Evolutionary conservation across 2,888 invertebrate species (phyloP), one percentile per base, ranked within the genome.

Genomic region (Xestia rhomboidea): DNA sequence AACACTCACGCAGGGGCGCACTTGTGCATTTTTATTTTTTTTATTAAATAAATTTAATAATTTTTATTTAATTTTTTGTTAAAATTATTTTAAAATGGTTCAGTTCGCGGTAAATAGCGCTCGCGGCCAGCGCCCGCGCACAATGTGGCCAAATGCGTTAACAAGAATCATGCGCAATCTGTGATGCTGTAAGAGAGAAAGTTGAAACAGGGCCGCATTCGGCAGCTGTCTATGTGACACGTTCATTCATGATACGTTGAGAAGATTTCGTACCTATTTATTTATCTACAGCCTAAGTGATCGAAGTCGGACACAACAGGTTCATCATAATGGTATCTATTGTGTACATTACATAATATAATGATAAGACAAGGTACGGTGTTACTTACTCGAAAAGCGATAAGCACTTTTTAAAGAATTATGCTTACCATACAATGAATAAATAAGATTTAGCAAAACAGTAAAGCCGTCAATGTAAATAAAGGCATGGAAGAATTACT

Each of bases 111-210:
- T 83, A 87, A 89, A 91, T 90, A 79, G 88, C 89, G 89, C 86
- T 89, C 86, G 87, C 85, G 85, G 80, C 79, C 73, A 83, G 92
- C 92, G 93, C 91, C 87, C 81, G 93, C 93, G 93, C 92, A 87
- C 89, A 82, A 84, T 88, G 86, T 88, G 87, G 87, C 88, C 92
- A 89, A 93, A 91, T 93, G 93, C 92, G 92, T 89, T 92, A 93
- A 92, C 93, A 88, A 91, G 91, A 90, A 89, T 87, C 90, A 86
- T 90, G 92, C 93, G 93, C 94, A 93, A 93, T 89, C 89, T 88
- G 86, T 90, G 94, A 94, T 95, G 96, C 94, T 94, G 96, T 95
- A 96, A 96, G 86, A 95, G 96, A 92, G 96, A 96, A 96, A 96
- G 96, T 95, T 92, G 76, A 79, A 79, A 78, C 93, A 93, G 95